Base-by-base conservation (phyloP, 92 coral and sea anemone genomes). In the Actinernus sp. region DNA sequence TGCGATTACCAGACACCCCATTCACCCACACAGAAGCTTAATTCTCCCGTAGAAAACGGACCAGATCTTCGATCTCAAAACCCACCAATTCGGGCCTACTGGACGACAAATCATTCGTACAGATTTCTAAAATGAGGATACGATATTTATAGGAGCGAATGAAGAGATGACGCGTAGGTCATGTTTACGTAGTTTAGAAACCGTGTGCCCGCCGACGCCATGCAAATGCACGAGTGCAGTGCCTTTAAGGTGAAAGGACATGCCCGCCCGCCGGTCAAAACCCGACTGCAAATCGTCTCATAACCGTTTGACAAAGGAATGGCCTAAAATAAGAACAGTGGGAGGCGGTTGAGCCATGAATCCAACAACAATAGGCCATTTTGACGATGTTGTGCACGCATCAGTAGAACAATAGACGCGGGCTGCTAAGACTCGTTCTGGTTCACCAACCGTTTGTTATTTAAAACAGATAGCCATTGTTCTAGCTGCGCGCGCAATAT, bases 151-250 rank as follows among this genome's bases (percentile, higher is more conserved):
- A 0, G 64, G 64, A 3, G 22, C 4, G 1, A 58, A 21, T 1
- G 62, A n/a, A 55, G 61, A 55, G 34, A 29, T 12, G 9, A 31
- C 40, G 0, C 46, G 30, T 23, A 57, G 63, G 27, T 57, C 19
- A 16, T 28, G 9, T 12, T 13, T 28, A 31, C 1, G 3, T 18
- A 57, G n/a, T n/a, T n/a, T n/a, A n/a, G n/a, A n/a, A n/a, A n/a
- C n/a, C n/a, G n/a, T n/a, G n/a, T n/a, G n/a, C 29, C 68, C 54
- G 25, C 55, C 54, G 13, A 61, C 68, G 39, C 68, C 54, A 17
- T 61, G 68, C 55, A 61, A 41, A 43, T 41, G 54, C 16, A 41
- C 49, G 22, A 43, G 3, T 26, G 54, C 68, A 27, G 27, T 41
- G 20, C 33, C 32, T 27, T 3, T 17, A 17, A 41, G 68, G 13